These are phyloP conservation scores for Theristicus caerulescens DNA, from an alignment of 2,113 vertebrate genomes.

Conservation along the genomic window DNA sequence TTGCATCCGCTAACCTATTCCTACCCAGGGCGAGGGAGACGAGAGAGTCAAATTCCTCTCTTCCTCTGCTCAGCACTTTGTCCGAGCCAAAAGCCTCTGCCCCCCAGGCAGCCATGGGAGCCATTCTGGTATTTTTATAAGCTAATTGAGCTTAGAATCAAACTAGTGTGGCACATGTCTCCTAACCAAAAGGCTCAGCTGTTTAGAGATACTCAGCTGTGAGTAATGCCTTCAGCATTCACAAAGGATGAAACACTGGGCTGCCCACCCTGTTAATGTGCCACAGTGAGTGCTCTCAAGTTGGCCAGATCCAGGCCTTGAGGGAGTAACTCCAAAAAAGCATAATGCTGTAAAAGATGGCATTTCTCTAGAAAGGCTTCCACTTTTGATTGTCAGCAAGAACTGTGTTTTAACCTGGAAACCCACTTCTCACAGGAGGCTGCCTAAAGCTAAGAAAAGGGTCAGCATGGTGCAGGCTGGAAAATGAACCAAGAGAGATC, in stretches of 20 bases:
- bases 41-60: neutral
- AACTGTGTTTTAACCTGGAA: slow-evolving; percentile 52
- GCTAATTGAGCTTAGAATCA: slow-evolving; percentile 60
- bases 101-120: neutral
- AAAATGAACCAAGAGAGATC: slow-evolving; percentile 1
- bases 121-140: slow-evolving; percentile 28
- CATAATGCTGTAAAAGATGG: neutral
- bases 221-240: slow-evolving; percentile 46
- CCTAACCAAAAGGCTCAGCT: slow-evolving; percentile 47
- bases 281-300: neutral
- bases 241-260: neutral
- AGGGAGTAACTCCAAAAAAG: slow-evolving; percentile 13
- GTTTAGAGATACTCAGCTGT: slow-evolving; percentile 37
- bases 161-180: slow-evolving; percentile 27
- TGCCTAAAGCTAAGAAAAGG: slow-evolving; percentile 18
- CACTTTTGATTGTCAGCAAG: neutral
- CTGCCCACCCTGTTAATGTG: neutral
- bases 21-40: neutral
- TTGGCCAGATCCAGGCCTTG: neutral
- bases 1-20: neutral
- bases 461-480: neutral
- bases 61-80: neutral
- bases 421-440: slow-evolving; percentile 35
- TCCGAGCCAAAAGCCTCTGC: neutral
- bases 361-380: slow-evolving; percentile 31